Evolutionary conservation across 2,888 invertebrate genomes (phyloP).

Genomic region (Ametastegia equiseti): DNA sequence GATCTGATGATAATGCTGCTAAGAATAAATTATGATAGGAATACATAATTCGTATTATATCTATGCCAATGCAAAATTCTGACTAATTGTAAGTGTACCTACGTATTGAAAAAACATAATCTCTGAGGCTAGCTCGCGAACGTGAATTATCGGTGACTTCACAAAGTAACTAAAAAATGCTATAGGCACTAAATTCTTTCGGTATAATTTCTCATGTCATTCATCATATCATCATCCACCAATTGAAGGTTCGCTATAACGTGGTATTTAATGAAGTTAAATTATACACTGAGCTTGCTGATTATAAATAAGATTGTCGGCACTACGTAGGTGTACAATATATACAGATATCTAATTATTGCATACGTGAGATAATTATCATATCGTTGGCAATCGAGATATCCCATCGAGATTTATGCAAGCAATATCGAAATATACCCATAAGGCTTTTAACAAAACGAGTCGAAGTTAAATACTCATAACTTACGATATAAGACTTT

Average conservation of each 20-base stretch:
- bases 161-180: background rate
- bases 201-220: background rate
- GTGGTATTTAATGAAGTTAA: constrained; percentile 25
- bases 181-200: background rate
- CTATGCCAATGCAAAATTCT: background rate
- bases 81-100: no score
- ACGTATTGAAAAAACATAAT: background rate
- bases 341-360: constrained; percentile 29
- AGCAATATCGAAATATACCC: background rate
- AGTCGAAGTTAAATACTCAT: background rate
- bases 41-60: background rate
- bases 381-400: constrained; percentile 33
- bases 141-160: constrained; percentile 10
- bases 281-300: constrained; percentile 24
- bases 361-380: constrained; percentile 28
- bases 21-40: background rate
- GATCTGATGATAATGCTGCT: background rate
- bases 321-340: no score
- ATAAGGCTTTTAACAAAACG: background rate
- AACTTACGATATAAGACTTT: background rate
- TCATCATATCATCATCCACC: constrained; percentile 22
- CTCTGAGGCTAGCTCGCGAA: background rate
- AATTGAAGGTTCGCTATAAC: constrained; percentile 20
- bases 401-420: constrained; percentile 13
- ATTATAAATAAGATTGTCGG: constrained; percentile 40